Base-by-base conservation (phyloP, 92 coral and sea anemone species). In the Palythoa grandis region DNA sequence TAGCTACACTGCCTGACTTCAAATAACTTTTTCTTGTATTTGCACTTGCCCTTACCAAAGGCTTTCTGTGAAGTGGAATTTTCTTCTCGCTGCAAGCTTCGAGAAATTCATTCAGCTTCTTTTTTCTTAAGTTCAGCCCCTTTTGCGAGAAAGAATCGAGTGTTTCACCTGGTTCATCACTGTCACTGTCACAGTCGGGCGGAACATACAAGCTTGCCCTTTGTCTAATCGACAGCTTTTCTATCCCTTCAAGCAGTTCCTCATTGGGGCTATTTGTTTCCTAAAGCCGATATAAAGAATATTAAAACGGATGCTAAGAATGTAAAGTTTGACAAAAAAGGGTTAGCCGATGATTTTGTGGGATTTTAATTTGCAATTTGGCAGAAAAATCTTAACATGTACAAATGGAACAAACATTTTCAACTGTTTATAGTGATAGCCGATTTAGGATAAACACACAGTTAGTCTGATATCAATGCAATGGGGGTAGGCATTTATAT, bases 121-220 rank as follows among this genome's bases (percentile, higher is more conserved):
- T 29, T 29, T 29, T 29, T 29, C 35, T 29, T 29, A 29, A 29
- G 1, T 29, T 5, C 29, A 70, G 40, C 23, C 37, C 20, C 12
- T 70, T 70, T 24, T 16, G 16, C 15, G 74, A 35, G 24, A 20
- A 24, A 20, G 11, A 65, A 70, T 70, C 74, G 6, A 2, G 22
- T 70, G 74, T 24, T 70, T 1, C 15, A 17, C 14, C 40, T 25
- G 24, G 16, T 70, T 70, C 74, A 20, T 70, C 74, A 11, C 48
- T 70, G 43, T 39, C 37, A 14, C 74, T 35, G 43, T 70, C 74
- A 70, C 74, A 22, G 2, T 70, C 74, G 29, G 5, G 40, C 2
- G 74, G 74, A 37, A 70, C 74, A 70, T 19, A 70, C 74, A 70
- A 70, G 48, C 74, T 70, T 24, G 19, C 23, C 15, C 43, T 35